Evolutionary conservation across 2,113 vertebrate genomes (phyloP).

Genomic region (Prunella fulvescens): DNA sequence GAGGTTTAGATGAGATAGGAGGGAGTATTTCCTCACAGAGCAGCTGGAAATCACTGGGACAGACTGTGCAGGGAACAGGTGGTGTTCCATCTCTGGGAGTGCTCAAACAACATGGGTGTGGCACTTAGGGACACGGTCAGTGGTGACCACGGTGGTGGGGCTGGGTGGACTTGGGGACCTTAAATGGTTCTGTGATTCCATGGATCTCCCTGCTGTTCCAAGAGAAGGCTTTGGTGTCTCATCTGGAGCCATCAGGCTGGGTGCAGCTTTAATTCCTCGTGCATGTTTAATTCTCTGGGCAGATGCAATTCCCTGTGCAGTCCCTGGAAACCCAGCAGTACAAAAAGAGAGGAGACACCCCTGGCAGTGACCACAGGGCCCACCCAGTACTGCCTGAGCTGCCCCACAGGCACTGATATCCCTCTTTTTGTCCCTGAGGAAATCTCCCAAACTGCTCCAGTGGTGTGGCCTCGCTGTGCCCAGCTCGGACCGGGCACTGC

Average conservation of each 20-base stretch:
- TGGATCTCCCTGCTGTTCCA: neutral
- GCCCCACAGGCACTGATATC: neutral
- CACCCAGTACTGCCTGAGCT: neutral
- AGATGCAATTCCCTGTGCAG: neutral
- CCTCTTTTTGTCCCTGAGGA: neutral
- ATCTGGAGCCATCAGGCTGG: rapidly evolving
- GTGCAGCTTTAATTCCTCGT: neutral
- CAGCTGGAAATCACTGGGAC: neutral
- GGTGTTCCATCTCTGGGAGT: neutral
- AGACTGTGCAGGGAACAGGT: neutral
- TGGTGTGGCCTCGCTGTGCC: rapidly evolving
- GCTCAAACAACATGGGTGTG: neutral
- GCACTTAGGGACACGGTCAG: neutral
- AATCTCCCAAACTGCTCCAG: neutral
- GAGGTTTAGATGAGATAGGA: no score
- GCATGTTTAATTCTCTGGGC: neutral
- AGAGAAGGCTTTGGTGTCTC: neutral
- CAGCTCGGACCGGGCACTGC: neutral
- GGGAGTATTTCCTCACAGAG: neutral
- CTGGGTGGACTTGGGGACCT: no score
- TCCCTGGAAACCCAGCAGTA: neutral
- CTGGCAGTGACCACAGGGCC: neutral
- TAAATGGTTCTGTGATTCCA: rapidly evolving
- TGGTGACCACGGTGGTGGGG: neutral
- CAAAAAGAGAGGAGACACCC: neutral